Base-by-base conservation (phyloP, 2,113 vertebrate species). In the Mormoops blainvillei region DNA sequence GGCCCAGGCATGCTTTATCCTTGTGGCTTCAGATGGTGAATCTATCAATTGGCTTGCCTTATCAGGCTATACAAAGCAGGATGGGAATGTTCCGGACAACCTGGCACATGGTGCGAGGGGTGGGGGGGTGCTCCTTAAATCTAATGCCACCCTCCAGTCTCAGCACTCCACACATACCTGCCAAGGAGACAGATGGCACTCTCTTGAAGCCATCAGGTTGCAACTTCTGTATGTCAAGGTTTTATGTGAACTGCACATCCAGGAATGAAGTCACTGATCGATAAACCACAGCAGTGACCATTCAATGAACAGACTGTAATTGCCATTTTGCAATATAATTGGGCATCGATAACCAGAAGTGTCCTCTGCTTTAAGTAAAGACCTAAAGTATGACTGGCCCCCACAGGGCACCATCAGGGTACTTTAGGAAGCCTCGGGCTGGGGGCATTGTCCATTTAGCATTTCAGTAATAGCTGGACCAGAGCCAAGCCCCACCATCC, bases 231-330 rank as follows among this genome's bases (percentile, higher is more conserved):
- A 76, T 78, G 61, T 88, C 86, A 41, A 41, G 52, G 7, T 88
- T 91, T 88, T 56, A 24, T 63, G 36, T 33, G 74, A 80, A 4
- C 31, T 68, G 20, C 26, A 71, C 45, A 63, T 56, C 16, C 14
- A 67, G 58, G 68, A 92, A 81, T 18, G 15, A 87, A 87, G 31
- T 22, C 85, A 77, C 4, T 45, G 20, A 94, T 67, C 73, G n/a
- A 86, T 56, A 96, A 94, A 63, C 71, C 67, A 38, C 61, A 73
- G 45, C 58, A 48, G 5, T 10, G 95, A 84, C 71, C 41, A 54
- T 63, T 80, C 1, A 33, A 52, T 56, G 41, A 82, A 38, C 45
- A 70, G 58, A 63, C 15, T 22, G 19, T 50, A 48, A 45, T 11
- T 61, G 76, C 56, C 48, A 4, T 88, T 91, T 81, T 68, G 26